These are phyloP conservation scores for Scelioninae gen. 2 DNA, from an alignment of 2,888 invertebrate genomes.

Conservation along the genomic window DNA sequence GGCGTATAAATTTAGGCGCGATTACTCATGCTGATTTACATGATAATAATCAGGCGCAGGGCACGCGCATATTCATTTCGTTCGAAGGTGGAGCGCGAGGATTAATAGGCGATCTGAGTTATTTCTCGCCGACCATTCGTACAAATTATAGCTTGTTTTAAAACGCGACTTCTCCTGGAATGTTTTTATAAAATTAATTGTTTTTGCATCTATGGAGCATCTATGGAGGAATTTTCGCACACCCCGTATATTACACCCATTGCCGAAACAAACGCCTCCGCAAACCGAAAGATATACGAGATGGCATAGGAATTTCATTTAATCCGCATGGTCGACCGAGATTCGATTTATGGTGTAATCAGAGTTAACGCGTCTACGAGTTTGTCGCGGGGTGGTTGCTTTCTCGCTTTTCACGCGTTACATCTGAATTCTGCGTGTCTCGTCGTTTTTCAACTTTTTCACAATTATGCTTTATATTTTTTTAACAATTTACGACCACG, in stretches of 20 bases:
- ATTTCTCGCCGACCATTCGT: slow-evolving; percentile 40
- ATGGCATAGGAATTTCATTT: slow-evolving; percentile 73
- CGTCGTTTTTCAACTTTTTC: slow-evolving; percentile 57
- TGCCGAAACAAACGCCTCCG: slow-evolving; percentile 60
- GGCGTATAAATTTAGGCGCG: slow-evolving; percentile 54
- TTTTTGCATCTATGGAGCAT: slow-evolving; percentile 44
- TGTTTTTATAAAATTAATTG: slow-evolving; percentile 58
- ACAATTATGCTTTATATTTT: slow-evolving; percentile 48
- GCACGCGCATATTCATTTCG: slow-evolving; percentile 51
- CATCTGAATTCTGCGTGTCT: slow-evolving; percentile 54
- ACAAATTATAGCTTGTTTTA: slow-evolving; percentile 55
- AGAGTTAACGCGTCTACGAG: slow-evolving; percentile 63
- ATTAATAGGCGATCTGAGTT: slow-evolving; percentile 52
- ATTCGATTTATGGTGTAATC: slow-evolving; percentile 74
- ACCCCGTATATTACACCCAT: slow-evolving; percentile 54
- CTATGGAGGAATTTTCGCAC: slow-evolving; percentile 45
- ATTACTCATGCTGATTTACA: slow-evolving; percentile 59
- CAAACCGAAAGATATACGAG: slow-evolving; percentile 71
- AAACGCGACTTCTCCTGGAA: slow-evolving; percentile 51
- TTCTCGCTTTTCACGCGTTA: slow-evolving; percentile 57
- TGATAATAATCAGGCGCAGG: slow-evolving; percentile 56
- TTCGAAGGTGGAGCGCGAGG: slow-evolving; percentile 36
- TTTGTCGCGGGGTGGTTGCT: slow-evolving; percentile 49
- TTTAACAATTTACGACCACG: slow-evolving; percentile 43
- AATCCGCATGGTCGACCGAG: slow-evolving; percentile 71